phyloP scores from a whole-genome alignment of 2,888 invertebrate genomes.

The Busseola fusca region DNA sequence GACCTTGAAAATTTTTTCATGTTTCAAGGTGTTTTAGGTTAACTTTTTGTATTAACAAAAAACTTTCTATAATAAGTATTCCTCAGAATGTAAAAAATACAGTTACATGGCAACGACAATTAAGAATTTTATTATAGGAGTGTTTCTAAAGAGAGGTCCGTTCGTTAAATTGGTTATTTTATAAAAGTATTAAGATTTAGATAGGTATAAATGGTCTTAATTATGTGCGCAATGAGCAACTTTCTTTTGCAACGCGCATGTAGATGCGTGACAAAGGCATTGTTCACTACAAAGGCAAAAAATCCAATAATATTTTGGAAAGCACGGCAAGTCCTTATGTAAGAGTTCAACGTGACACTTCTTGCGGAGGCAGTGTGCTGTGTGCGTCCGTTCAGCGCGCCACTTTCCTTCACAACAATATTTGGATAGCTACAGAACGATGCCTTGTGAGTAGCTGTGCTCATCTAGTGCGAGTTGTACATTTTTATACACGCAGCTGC shows the following conservation, averaged over 20 bases:
- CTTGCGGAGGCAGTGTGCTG: slow-evolving; percentile 70
- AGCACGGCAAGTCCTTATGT: slow-evolving; percentile 87
- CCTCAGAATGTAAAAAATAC: slow-evolving; percentile 41
- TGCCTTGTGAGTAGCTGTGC: slow-evolving; percentile 45
- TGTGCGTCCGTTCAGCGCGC: slow-evolving; percentile 80
- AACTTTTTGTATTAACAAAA: slow-evolving; percentile 38
- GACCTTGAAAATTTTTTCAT: slow-evolving; percentile 48
- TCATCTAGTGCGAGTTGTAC: slow-evolving; percentile 33
- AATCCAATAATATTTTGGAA: slow-evolving; percentile 86
- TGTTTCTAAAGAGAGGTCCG: slow-evolving; percentile 38
- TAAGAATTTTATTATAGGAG: slow-evolving; percentile 42
- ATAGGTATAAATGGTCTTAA: slow-evolving; percentile 65
- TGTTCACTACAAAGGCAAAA: slow-evolving; percentile 78
- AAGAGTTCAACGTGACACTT: slow-evolving; percentile 89
- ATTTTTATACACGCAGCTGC: slow-evolving; percentile 15
- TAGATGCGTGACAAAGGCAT: slow-evolving; percentile 72
- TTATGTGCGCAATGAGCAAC: slow-evolving; percentile 70
- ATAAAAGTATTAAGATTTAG: slow-evolving; percentile 56
- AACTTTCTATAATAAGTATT: slow-evolving; percentile 54
- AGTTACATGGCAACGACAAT: slow-evolving; percentile 41
- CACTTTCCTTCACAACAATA: slow-evolving; percentile 85
- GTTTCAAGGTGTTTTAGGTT: slow-evolving; percentile 49
- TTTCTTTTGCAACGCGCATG: slow-evolving; percentile 75
- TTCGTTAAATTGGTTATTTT: slow-evolving; percentile 50
- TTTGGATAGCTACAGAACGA: slow-evolving; percentile 75